Evolutionary conservation across 2,113 vertebrate species (phyloP), one percentile per base, ranked within the genome.

Genomic region (Stercorarius parasiticus): DNA sequence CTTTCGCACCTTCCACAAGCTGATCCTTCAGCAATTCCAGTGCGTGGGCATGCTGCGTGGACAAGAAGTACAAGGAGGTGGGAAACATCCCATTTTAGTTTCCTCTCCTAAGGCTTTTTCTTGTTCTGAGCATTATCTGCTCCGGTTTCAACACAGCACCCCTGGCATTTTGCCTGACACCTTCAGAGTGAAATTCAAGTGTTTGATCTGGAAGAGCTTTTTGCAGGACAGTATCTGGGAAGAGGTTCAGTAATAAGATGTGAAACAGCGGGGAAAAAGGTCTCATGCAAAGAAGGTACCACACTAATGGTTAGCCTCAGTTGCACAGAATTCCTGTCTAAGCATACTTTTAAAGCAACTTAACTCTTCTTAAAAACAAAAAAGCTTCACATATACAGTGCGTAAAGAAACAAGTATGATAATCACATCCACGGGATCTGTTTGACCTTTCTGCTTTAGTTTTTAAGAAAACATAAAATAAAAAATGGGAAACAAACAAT

Each of bases 1-100:
- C 99, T 3, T 98, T 98, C 1, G 98, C 99, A 23, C 99, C 99
- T 96, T 99, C 99, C 59, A 96, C 97, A 52, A 99, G 98, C 94
- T 98, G 98, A 72, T 99, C 99, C 96, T 98, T 98, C 40, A 99
- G 96, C 86, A 99, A 80, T 80, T 99, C 99, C 97, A 99, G 96
- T 1, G 99, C 98, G 8, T 99, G 99, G 82, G 99, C 99, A 10
- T 99, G 99, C 99, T 99, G 97, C 21, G 53, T 15, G 20, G 78
- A 62, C 34, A 90, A 27, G 8, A 55, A 49, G 38, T 14, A 80
- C 65, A 55, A 13, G 17, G 25, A 32, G 15, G 27, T 11, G 34
- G 36, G 30, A 89, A 38, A 79, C n/a, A 50, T 4, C 42, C 73
- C 2, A 0, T 4, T 10, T 47, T 10, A 25, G 16, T 14, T 22